Percentiles rank a stretch among this genome's conserved stretches.
Conservation (phyloP, 1,140 invertebrate genomes). For the Nixonia krombeini region DNA sequence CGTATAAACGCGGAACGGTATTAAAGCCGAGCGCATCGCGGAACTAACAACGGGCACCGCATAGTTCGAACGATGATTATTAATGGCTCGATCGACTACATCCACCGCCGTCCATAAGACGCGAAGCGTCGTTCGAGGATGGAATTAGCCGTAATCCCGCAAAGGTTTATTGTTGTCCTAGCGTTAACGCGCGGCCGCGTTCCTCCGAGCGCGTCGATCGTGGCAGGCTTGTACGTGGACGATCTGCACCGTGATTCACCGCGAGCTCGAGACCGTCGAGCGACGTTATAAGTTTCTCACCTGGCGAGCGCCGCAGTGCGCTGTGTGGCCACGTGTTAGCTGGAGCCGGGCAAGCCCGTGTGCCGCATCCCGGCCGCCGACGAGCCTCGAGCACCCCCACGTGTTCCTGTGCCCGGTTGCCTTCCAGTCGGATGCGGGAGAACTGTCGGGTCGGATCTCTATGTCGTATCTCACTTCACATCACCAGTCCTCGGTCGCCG, state of each 20-base stretch:
- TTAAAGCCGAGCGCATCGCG: too few relatives aligned
- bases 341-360: conserved; percentile 61
- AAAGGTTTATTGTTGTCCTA: not conserved
- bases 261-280: conserved; percentile 4
- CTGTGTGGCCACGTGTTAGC: conserved; percentile 69
- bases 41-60: too few relatives aligned
- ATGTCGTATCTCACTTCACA: conserved; percentile 7
- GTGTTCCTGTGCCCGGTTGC: not conserved
- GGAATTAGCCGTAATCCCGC: not conserved
- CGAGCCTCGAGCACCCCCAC: conserved; percentile 20
- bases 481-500: conserved; percentile 8
- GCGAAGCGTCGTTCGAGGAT: not conserved
- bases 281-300: conserved; percentile 53
- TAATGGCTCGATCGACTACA: not conserved
- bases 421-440: not conserved
- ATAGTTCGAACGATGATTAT: not conserved
- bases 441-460: too few relatives aligned
- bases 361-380: conserved; percentile 67
- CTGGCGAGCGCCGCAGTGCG: conserved; percentile 62
- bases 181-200: too few relatives aligned
- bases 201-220: not conserved
- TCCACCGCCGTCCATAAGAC: not conserved
- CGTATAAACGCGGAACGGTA: too few relatives aligned
- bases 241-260: not conserved
- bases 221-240: not conserved